Evolutionary conservation across 2,888 invertebrate species (phyloP), one percentile per base, ranked within the genome.

Genomic region (Zootermopsis nevadensis): DNA sequence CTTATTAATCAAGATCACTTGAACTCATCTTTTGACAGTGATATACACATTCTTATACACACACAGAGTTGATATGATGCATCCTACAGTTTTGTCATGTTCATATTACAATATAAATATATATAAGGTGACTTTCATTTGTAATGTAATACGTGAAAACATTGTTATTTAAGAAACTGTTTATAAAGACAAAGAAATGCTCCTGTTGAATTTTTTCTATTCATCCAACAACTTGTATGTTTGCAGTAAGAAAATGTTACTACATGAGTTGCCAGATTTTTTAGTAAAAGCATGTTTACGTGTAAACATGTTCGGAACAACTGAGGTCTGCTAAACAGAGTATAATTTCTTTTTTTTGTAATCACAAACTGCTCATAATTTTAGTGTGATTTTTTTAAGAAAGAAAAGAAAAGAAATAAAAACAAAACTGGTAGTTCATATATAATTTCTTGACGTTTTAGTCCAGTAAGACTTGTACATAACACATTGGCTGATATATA

Each of bases 371-470:
- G 83, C 85, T 85, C 82, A 85, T 83, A 77, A 85, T 84, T 83
- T 66, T 84, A 83, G 83, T 83, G 83, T 72, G 77, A 80, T 85
- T 82, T 84, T 83, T 83, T 81, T 76, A 38, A 81, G 80, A 81
- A 82, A 83, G 67, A 69, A 80, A 80, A 80, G 55, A 80, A 80
- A 80, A 60, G 31, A 19, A 31, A 66, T 22, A 77, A 60, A 83
- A 81, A 82, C 60, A 74, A 67, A 81, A 83, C 72, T 66, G 80
- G 82, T 85, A 81, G 84, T 83, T 83, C 81, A 83, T 72, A 82
- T 83, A 80, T 74, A 53, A 77, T 84, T 84, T 85, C 83, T 85
- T 84, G 84, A 84, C 85, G 84, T 85, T 85, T 84, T 85, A 85
- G 85, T 85, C 83, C 82, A 77, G 85, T 85, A 82, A 85, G 85